Evolutionary conservation across 2,888 invertebrate genomes (phyloP).

Genomic region (Vanessa cardui): DNA sequence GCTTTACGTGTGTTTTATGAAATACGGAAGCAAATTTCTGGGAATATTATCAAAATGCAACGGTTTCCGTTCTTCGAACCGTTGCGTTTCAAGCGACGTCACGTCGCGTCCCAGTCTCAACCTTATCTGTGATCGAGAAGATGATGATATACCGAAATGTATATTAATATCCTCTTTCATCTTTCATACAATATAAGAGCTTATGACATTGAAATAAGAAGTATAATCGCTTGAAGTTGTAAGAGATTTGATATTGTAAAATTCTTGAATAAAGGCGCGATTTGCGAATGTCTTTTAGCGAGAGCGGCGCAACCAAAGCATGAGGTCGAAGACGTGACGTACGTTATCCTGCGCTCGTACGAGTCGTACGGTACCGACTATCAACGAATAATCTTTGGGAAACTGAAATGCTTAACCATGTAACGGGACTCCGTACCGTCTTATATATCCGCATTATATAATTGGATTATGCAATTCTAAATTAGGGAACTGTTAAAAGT

Average conservation of each 20-base stretch:
- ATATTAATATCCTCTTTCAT: not conserved
- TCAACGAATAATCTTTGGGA: slow-evolving; percentile 22
- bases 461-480: not conserved
- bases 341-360: slow-evolving; percentile 23
- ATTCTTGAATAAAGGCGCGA: not conserved
- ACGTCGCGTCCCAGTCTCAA: slow-evolving; percentile 32
- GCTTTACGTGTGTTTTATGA: slow-evolving; percentile 37
- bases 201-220: not conserved
- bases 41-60: slow-evolving; percentile 35
- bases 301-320: slow-evolving; percentile 13
- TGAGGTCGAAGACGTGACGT: slow-evolving; percentile 28
- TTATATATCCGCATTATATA: not conserved
- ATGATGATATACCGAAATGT: slow-evolving; percentile 9
- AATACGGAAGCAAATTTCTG: slow-evolving; percentile 41
- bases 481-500: not conserved
- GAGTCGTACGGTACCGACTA: slow-evolving; percentile 21
- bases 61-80: slow-evolving; percentile 32
- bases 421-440: slow-evolving; percentile 14
- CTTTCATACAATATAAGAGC: not conserved
- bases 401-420: not conserved
- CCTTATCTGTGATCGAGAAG: slow-evolving; percentile 36
- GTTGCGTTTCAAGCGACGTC: slow-evolving; percentile 26
- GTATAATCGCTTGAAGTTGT: not conserved
- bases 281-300: slow-evolving; percentile 13
- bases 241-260: not conserved